Conservation (phyloP, 1,140 invertebrate species). For the Eufriesea mexicana region DNA sequence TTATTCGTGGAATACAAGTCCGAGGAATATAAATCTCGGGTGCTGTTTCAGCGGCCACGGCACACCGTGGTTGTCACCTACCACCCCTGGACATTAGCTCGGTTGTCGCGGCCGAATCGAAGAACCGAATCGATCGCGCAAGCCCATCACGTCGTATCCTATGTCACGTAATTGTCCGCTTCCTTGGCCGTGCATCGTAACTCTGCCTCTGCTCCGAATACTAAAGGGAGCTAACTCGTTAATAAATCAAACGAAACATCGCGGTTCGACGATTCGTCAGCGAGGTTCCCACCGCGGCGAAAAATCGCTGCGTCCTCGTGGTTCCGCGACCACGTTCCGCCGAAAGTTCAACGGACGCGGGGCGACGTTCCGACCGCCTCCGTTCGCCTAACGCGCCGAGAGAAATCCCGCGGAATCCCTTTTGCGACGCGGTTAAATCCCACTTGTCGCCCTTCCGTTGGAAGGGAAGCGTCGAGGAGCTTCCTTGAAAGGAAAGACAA, state of each 20-base stretch:
- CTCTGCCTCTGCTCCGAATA: slow-evolving; percentile 37
- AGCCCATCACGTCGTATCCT: slow-evolving; percentile 46
- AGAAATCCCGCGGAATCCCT: not conserved
- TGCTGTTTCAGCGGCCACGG: not conserved
- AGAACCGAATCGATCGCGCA: slow-evolving; percentile 23
- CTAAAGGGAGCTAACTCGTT: slow-evolving; percentile 29
- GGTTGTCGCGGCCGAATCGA: slow-evolving; percentile 1
- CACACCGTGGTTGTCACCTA: not conserved
- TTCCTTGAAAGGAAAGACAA: slow-evolving; percentile 54
- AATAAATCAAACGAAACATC: slow-evolving; percentile 46
- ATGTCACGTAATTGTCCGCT: slow-evolving; percentile 52
- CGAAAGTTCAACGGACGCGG: not conserved
- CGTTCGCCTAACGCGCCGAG: not conserved
- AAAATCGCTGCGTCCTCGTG: not conserved
- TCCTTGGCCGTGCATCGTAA: slow-evolving; percentile 34
- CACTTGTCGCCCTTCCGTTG: slow-evolving; percentile 18
- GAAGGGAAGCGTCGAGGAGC: slow-evolving; percentile 36
- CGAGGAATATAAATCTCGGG: not conserved
- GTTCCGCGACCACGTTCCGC: not conserved
- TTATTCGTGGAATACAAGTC: no score
- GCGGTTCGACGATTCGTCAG: slow-evolving; percentile 8
- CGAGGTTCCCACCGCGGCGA: slow-evolving; percentile 12
- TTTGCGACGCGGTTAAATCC: not conserved
- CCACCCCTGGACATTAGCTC: not conserved
- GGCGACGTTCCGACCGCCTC: not conserved